Base-by-base conservation (phyloP, 2,888 invertebrate genomes). In the Caenorhabditis sp. region DNA sequence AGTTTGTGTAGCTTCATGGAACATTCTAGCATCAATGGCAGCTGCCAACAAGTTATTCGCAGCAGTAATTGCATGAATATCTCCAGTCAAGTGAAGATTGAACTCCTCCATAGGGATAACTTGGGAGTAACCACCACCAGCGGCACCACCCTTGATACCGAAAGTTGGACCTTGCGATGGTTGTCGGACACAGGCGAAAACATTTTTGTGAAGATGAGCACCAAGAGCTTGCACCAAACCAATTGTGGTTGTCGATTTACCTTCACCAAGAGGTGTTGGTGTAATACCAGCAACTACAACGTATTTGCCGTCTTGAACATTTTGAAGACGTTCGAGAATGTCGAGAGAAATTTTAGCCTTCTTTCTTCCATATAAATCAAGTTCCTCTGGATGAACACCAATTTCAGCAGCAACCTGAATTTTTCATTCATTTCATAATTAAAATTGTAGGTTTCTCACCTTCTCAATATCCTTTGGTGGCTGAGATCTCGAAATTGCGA, bases 161-260 rank as follows among this genome's bases (percentile, higher is more conserved):
- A 99, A 99, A 10, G 97, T 99, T 1, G 99, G 99, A 2, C 99
- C 99, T 89, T 97, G 97, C 59, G 96, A 97, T 0, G 99, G 97
- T 88, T 99, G 99, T 1, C 99, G 91, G 85, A 99, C 92, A 85
- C 95, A 95, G 1, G 95, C 97, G 88, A 99, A 93, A 0, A 94
- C 92, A 89, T 97, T 97, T 80, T 81, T 80, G 59, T 78, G 70
- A 81, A 92, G 92, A 86, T 95, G 94, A 0, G 93, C 94, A 0
- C 93, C 92, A 63, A 99, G 89, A 1, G 97, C 96, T 89, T 99
- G 99, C 4, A 93, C 93, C 27, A 87, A 89, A 1, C 97, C 99
- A 72, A 99, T 91, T 0, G 94, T 91, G 0, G 95, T 96, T 0
- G 99, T 99, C 85, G 95, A 96, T 90, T 99, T 99, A 36, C 97